Percentiles rank a stretch among this genome's conserved stretches.
Conservation (phyloP, 1,140 invertebrate genomes). For the Lithobius niger region DNA sequence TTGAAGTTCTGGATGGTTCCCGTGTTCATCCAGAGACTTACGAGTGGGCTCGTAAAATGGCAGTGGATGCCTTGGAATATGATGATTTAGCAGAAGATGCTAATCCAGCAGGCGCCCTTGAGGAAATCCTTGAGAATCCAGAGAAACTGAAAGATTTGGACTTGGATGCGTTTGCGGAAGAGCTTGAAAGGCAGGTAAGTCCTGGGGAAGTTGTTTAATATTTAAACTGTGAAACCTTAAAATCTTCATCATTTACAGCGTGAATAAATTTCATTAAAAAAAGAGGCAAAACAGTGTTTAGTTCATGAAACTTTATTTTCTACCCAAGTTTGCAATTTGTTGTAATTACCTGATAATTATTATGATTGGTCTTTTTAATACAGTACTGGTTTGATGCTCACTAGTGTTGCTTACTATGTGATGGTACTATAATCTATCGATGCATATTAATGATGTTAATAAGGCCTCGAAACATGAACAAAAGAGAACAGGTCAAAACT, state of each 20-base stretch:
- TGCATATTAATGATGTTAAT: too few relatives aligned
- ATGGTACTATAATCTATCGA: too few relatives aligned
- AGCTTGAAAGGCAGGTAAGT: slow-evolving; percentile 74
- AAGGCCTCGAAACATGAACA: too few relatives aligned
- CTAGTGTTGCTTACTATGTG: too few relatives aligned
- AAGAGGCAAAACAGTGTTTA: too few relatives aligned
- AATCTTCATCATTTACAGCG: neutral
- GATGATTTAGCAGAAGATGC: slow-evolving; percentile 60
- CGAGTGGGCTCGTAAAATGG: slow-evolving; percentile 99
- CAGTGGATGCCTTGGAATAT: slow-evolving; percentile 95
- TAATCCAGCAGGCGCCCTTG: slow-evolving; percentile 92
- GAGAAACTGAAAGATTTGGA: slow-evolving; percentile 92
- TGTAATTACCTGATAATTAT: too few relatives aligned
- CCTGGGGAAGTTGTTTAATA: slow-evolving; percentile 1
- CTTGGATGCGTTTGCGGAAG: slow-evolving; percentile 95
- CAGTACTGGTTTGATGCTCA: too few relatives aligned
- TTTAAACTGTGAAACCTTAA: neutral
- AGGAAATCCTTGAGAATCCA: slow-evolving; percentile 92
- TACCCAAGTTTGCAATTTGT: too few relatives aligned
- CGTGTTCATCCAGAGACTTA: slow-evolving; percentile 98
- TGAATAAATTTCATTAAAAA: slow-evolving; percentile 10
- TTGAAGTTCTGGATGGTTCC: slow-evolving; percentile 94
- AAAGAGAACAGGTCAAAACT: too few relatives aligned
- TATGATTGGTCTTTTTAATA: too few relatives aligned
- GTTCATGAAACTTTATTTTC: too few relatives aligned